Conservation (phyloP, 2,888 invertebrate species). For the Lasioglossum malachurum region DNA sequence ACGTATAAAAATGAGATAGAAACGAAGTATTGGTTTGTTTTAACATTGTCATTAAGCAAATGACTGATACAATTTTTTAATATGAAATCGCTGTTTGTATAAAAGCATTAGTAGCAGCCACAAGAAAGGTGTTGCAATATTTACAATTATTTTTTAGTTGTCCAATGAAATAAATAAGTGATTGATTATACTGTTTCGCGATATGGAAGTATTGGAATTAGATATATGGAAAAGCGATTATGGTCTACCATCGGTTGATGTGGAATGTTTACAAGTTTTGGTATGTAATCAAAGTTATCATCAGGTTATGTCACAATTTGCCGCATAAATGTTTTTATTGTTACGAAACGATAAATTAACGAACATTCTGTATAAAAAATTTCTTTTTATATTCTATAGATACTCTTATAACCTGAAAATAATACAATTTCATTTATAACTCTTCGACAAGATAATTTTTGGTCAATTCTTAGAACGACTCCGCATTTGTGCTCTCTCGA, state of each 20-base stretch:
- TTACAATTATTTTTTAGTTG: not conserved
- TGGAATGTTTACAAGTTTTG: conserved; percentile 87
- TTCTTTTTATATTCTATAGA: not conserved
- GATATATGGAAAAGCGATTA: conserved; percentile 89
- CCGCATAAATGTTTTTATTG: not conserved
- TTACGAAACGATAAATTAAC: not conserved
- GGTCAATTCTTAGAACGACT: not conserved
- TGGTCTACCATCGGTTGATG: conserved; percentile 89
- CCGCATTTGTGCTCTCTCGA: no score
- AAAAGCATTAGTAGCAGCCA: not conserved
- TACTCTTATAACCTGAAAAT: not conserved
- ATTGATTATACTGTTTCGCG: conserved; percentile 54
- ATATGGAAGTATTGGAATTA: conserved; percentile 79
- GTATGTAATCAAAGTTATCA: conserved; percentile 81
- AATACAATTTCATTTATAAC: conserved; percentile 1
- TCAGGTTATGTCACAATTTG: conserved; percentile 46
- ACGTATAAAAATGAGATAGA: not conserved
- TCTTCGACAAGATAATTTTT: not conserved
- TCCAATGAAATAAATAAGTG: conserved; percentile 20
- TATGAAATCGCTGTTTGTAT: conserved; percentile 7
- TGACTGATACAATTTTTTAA: not conserved
- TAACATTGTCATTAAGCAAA: not conserved
- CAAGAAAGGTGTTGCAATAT: not conserved
- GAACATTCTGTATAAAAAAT: not conserved
- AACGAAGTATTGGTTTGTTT: not conserved